Evolutionary conservation across 2,113 vertebrate genomes (phyloP).

Genomic region (Cyanoramphus novaezelandiae): DNA sequence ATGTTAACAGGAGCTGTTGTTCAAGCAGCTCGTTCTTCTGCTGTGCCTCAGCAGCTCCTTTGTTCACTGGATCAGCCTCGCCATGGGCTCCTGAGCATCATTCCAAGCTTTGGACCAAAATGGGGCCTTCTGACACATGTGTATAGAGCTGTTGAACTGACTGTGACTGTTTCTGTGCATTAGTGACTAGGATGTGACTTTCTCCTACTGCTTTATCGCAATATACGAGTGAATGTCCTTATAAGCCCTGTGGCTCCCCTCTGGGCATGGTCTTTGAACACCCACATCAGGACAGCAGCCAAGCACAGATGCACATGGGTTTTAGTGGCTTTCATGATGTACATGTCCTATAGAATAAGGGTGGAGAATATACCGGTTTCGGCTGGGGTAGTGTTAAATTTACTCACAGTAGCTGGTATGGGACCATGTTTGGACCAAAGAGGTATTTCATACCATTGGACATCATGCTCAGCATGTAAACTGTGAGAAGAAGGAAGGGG

Average conservation of each 20-base stretch:
- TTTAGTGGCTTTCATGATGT: neutral
- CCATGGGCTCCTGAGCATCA: neutral
- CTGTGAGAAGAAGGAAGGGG: neutral
- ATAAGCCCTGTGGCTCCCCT: neutral
- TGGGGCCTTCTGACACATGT: neutral
- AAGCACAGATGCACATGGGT: neutral
- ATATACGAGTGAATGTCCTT: neutral
- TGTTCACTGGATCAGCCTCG: accelerated
- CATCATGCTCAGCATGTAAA: neutral
- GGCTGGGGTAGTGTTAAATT: neutral
- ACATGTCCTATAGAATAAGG: neutral
- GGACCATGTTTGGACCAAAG: neutral
- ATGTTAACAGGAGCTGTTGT: neutral
- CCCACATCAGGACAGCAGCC: neutral
- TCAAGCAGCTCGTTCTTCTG: neutral
- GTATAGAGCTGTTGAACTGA: neutral
- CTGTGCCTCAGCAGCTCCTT: neutral
- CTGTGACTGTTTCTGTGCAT: neutral
- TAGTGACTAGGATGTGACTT: neutral
- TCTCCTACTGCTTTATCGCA: neutral
- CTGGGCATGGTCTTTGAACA: neutral
- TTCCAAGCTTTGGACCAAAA: neutral
- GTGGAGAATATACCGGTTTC: neutral
- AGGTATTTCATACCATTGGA: accelerated
- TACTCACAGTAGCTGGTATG: neutral